Base-by-base conservation (phyloP, 2,888 invertebrate species). In the Agonopterix subpropinquella region DNA sequence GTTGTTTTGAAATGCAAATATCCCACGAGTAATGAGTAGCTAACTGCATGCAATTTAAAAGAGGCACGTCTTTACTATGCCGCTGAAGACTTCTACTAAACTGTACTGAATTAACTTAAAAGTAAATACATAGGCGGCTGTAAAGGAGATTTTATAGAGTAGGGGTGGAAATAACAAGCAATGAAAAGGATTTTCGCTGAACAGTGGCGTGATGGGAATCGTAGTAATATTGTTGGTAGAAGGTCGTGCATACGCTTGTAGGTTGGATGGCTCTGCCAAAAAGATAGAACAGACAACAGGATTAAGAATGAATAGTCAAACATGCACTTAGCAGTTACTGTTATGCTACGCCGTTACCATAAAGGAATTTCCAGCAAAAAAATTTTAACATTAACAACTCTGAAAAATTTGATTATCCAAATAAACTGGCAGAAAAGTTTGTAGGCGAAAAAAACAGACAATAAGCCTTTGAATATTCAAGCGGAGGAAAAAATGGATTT, bases 291-390 rank as follows among this genome's bases (percentile, higher is more conserved):
- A 62, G 61, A 70, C 60, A 62, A 55, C 53, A 54, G 71, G 77
- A 82, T 83, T 82, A 80, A 73, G 77, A 73, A 79, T 80, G 79
- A 81, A 83, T 83, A 74, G 75, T 70, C 74, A 71, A 78, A 77
- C 70, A 77, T 72, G 73, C 75, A 76, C 70, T 78, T 73, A 72
- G 65, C 69, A 68, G 70, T 74, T 62, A 68, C 68, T 60, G 64
- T 59, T 50, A 52, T 57, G 59, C 28, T 11, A 44, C 10, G 42
- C 15, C 41, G 46, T 46, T 13, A 43, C 36, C 13, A 13, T 8
- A 61, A 71, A 75, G 70, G 62, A 75, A 70, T 64, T 67, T 69
- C 69, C 11, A 45, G 8, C 3, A 15, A 37, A 15, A 18, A n/a
- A 18, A 4, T 35, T 11, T 42, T 36, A 42, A 51, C 8, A 49